Evolutionary conservation across 2,888 invertebrate species (phyloP).

Genomic region (Lamellibrachia columna): DNA sequence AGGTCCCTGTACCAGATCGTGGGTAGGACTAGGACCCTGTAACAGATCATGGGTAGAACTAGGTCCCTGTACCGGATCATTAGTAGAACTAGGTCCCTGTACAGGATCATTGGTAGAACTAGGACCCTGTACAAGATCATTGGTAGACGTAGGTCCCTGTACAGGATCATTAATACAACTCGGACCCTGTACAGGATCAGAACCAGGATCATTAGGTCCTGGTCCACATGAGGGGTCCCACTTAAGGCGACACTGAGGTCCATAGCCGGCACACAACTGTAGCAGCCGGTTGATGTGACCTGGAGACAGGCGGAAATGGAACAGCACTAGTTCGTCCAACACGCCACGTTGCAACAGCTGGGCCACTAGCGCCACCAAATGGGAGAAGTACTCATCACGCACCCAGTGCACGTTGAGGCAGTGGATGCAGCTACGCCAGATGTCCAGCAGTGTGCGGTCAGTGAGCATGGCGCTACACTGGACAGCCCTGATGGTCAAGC

Average conservation of each 20-base stretch:
- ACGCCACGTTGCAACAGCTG: not conserved
- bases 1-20: too few species aligned
- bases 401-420: not conserved
- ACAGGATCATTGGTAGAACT: too few species aligned
- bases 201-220: not conserved
- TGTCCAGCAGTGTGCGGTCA: not conserved
- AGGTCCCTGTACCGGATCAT: too few species aligned
- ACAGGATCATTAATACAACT: too few species aligned
- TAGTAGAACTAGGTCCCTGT: too few species aligned
- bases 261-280: not conserved
- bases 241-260: not conserved
- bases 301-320: not conserved
- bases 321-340: not conserved
- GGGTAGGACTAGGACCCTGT: too few species aligned
- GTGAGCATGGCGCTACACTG: not conserved
- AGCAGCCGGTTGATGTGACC: not conserved
- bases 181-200: not conserved
- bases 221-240: not conserved
- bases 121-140: too few species aligned
- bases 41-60: too few species aligned
- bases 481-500: not conserved
- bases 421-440: not conserved
- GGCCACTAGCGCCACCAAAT: conserved; percentile 3
- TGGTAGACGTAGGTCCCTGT: too few species aligned
- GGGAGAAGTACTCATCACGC: not conserved